phyloP scores from a whole-genome alignment of 2,113 vertebrate species.

The Narcine bancroftii region DNA sequence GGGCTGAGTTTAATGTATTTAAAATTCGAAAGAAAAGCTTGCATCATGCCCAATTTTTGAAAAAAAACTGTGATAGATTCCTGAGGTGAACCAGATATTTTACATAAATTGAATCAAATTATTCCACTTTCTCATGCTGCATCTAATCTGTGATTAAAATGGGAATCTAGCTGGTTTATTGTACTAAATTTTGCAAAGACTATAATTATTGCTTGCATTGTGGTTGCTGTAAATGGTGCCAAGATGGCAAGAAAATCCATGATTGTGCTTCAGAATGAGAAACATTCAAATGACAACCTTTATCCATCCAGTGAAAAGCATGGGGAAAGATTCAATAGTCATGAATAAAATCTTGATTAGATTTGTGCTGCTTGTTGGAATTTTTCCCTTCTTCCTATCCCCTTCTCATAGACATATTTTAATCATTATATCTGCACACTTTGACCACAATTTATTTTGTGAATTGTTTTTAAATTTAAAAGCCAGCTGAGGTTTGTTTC shows the following conservation, averaged over 20 bases:
- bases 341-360: not conserved
- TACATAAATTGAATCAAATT: not conserved
- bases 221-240: not conserved
- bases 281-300: not conserved
- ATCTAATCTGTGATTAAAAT: not conserved
- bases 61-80: not conserved
- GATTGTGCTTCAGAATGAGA: not conserved
- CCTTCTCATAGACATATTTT: not conserved
- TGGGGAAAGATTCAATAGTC: not conserved
- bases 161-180: not conserved
- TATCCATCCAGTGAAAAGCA: not conserved
- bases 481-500: not conserved
- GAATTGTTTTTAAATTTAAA: not conserved
- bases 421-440: not conserved
- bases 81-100: not conserved
- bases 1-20: not conserved
- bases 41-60: not conserved
- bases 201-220: not conserved
- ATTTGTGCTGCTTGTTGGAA: not conserved
- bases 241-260: not conserved
- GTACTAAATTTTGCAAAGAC: not conserved
- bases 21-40: not conserved
- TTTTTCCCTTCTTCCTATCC: not conserved
- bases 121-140: not conserved
- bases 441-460: not conserved